Percentiles rank a stretch among this genome's conserved stretches.
Conservation (phyloP, 92 coral and sea anemone species). For the Porites evermanni region DNA sequence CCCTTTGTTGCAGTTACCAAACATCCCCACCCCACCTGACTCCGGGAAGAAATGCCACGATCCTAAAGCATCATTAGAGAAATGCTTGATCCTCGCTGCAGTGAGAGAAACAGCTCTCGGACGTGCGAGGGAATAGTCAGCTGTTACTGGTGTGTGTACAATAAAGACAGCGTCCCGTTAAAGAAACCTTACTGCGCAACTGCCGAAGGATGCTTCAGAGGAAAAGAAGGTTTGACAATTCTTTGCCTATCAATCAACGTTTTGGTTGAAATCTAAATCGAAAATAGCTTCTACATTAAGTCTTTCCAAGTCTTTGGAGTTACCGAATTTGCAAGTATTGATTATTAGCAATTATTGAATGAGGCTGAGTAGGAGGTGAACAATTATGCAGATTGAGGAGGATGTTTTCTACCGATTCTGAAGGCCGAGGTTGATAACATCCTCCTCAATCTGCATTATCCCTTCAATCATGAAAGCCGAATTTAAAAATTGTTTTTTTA, state of each 20-base stretch:
- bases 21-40: background rate
- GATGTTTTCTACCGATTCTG: too few relatives aligned
- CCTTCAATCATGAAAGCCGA: too few relatives aligned
- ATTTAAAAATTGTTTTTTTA: too few relatives aligned
- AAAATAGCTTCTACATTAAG: too few relatives aligned
- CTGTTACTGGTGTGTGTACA: constrained; percentile 66
- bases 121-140: constrained; percentile 62
- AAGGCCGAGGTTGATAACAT: too few relatives aligned
- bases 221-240: constrained; percentile 49
- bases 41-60: background rate
- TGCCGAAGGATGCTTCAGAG: constrained; percentile 62
- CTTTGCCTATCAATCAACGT: background rate
- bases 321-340: too few relatives aligned
- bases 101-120: constrained; percentile 25
- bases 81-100: constrained; percentile 44
- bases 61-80: background rate
- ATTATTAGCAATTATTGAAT: too few relatives aligned
- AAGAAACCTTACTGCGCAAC: constrained; percentile 53
- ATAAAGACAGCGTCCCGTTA: constrained; percentile 49
- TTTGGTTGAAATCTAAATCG: background rate
- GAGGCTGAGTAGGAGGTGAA: too few relatives aligned
- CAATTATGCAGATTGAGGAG: too few relatives aligned
- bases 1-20: background rate
- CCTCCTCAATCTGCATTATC: too few relatives aligned
- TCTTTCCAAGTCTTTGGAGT: too few relatives aligned